Percentiles rank a stretch among this genome's conserved stretches.
These are phyloP conservation scores for Poecilia wingei DNA, from an alignment of 2,797 vertebrate genomes.

Conservation along the genomic window DNA sequence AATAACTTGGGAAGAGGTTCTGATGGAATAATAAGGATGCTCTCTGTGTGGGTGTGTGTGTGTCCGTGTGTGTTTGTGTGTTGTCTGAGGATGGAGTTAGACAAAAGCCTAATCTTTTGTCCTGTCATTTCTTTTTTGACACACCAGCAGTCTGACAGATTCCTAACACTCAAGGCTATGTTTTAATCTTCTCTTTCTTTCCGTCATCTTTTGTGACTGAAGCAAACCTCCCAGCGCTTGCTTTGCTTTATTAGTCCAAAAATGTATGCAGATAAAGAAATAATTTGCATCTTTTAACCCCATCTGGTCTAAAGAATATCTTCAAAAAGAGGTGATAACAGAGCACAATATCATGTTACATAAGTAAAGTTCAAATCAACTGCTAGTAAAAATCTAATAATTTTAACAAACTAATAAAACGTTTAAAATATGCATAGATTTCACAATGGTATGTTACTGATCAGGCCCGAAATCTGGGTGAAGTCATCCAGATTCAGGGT, in stretches of 20 bases:
- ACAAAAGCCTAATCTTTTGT: slow-evolving; percentile 67
- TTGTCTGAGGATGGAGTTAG: slow-evolving; percentile 34
- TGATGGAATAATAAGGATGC: slow-evolving; percentile 59
- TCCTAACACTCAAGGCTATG: slow-evolving; percentile 55
- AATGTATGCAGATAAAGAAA: slow-evolving; percentile 59
- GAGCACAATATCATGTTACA: neutral
- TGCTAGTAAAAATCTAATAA: neutral
- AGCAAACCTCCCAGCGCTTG: slow-evolving; percentile 48
- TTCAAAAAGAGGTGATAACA: slow-evolving; percentile 13
- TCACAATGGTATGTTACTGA: neutral
- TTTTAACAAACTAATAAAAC: neutral
- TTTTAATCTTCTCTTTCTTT: slow-evolving; percentile 65
- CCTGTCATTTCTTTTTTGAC: slow-evolving; percentile 14
- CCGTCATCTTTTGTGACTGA: slow-evolving; percentile 50
- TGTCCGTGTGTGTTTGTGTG: neutral
- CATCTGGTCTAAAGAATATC: slow-evolving; percentile 1
- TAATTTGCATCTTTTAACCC: slow-evolving; percentile 47
- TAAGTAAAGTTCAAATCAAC: neutral
- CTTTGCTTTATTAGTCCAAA: slow-evolving; percentile 37
- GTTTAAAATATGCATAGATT: neutral
- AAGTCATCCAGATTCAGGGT: no score
- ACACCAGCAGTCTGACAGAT: neutral
- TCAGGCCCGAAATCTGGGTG: neutral
- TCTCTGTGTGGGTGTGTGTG: slow-evolving; percentile 17
- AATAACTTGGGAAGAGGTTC: slow-evolving; percentile 63